Evolutionary conservation across 2,113 vertebrate species (phyloP).

Genomic region (Calonectris borealis): DNA sequence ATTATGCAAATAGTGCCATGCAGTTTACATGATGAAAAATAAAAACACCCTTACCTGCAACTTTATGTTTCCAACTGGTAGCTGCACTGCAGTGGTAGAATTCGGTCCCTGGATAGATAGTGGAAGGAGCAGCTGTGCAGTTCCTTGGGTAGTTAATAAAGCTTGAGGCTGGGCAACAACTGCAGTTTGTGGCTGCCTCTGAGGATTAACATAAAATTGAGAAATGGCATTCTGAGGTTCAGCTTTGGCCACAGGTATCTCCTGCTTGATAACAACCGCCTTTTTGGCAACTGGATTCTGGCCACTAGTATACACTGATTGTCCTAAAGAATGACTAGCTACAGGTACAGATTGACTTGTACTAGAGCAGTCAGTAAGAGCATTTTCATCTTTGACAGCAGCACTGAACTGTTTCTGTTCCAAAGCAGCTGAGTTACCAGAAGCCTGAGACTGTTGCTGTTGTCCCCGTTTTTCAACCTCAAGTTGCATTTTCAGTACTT

Average conservation of each 20-base stretch:
- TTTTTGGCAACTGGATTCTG: slow-evolving; percentile 78
- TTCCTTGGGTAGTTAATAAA: slow-evolving; percentile 79
- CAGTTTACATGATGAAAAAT: not conserved
- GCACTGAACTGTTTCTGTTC: slow-evolving; percentile 50
- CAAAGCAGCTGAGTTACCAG: not conserved
- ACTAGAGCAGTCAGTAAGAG: slow-evolving; percentile 71
- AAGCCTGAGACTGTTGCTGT: slow-evolving; percentile 55
- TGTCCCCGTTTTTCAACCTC: slow-evolving; percentile 91
- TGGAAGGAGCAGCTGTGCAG: slow-evolving; percentile 82
- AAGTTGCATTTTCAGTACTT: slow-evolving; percentile 95
- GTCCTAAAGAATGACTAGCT: slow-evolving; percentile 50
- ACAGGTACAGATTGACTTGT: slow-evolving; percentile 40
- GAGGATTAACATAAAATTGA: slow-evolving; percentile 85
- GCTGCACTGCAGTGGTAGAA: slow-evolving; percentile 74
- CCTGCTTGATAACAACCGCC: slow-evolving; percentile 78
- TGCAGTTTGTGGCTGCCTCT: slow-evolving; percentile 77
- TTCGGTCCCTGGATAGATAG: slow-evolving; percentile 83
- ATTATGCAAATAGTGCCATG: not conserved
- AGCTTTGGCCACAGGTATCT: slow-evolving; percentile 71
- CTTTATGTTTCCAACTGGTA: slow-evolving; percentile 79
- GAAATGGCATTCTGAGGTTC: slow-evolving; percentile 72
- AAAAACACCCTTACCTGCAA: slow-evolving; percentile 78
- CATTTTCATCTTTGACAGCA: slow-evolving; percentile 73
- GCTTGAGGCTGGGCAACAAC: slow-evolving; percentile 82
- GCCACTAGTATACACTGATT: slow-evolving; percentile 10